A percentile compares a stretch with the other conserved stretches of the same genome.
Conservation (phyloP, 2,797 vertebrate species). For the Australoheros facetus region DNA sequence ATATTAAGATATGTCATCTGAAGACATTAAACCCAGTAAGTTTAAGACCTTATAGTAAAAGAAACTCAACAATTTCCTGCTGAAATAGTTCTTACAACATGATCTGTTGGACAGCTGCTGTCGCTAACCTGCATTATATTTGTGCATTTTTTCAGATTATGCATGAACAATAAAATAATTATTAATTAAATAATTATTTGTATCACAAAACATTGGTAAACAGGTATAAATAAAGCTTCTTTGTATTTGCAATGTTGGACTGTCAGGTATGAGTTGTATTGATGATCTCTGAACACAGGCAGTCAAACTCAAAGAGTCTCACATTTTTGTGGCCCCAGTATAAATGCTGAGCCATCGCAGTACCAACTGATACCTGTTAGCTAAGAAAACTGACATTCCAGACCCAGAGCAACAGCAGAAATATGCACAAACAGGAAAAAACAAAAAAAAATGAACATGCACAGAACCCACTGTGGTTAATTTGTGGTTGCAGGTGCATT, state of each 20-base stretch:
- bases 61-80: background rate
- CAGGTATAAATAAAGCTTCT: background rate
- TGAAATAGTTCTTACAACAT: background rate
- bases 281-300: background rate
- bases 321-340: constrained; percentile 18
- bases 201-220: background rate
- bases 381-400: constrained; percentile 3
- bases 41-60: background rate
- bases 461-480: background rate
- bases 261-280: background rate
- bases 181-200: background rate
- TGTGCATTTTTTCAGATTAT: background rate
- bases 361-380: constrained; percentile 48
- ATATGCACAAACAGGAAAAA: background rate
- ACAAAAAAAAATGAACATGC: background rate
- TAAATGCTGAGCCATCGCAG: constrained; percentile 20
- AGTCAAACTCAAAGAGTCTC: constrained; percentile 8
- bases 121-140: background rate
- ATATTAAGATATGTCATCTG: background rate
- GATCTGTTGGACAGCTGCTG: background rate
- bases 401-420: constrained; percentile 14
- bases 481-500: constrained; percentile 17
- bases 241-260: background rate
- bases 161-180: background rate
- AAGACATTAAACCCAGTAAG: background rate